Evolutionary conservation across 1,140 invertebrate species (phyloP).

Genomic region (Elymnias hypermnestra): DNA sequence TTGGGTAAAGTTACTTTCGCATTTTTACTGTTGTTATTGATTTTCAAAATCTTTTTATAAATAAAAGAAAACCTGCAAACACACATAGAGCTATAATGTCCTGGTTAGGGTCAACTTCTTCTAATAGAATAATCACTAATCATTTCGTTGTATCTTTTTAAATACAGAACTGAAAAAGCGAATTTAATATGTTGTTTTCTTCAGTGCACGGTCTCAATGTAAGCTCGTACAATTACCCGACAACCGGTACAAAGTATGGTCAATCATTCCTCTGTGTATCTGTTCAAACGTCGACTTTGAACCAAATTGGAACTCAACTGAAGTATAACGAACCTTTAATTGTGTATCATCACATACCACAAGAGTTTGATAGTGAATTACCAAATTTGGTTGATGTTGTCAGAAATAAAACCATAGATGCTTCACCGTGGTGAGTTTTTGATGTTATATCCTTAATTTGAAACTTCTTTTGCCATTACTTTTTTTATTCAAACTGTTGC

Average conservation of each 20-base stretch:
- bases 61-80: no score
- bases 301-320: constrained; percentile 84
- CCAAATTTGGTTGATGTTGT: constrained; percentile 80
- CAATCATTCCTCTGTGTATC: constrained; percentile 93
- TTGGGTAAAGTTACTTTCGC: no score
- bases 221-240: constrained; percentile 84
- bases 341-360: constrained; percentile 71
- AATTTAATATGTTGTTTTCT: no score
- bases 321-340: constrained; percentile 85
- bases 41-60: no score
- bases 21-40: no score
- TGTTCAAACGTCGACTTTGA: constrained; percentile 78
- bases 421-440: constrained; percentile 80
- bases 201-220: constrained; percentile 49
- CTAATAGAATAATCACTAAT: no score
- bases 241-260: constrained; percentile 83
- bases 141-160: not conserved
- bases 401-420: constrained; percentile 77
- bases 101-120: no score
- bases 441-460: no score
- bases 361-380: constrained; percentile 67
- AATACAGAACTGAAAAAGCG: no score
- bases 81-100: no score
- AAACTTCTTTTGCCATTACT: no score
- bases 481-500: no score